Base-by-base conservation (phyloP, 2,113 vertebrate species). In the Callopanchax toddi region DNA sequence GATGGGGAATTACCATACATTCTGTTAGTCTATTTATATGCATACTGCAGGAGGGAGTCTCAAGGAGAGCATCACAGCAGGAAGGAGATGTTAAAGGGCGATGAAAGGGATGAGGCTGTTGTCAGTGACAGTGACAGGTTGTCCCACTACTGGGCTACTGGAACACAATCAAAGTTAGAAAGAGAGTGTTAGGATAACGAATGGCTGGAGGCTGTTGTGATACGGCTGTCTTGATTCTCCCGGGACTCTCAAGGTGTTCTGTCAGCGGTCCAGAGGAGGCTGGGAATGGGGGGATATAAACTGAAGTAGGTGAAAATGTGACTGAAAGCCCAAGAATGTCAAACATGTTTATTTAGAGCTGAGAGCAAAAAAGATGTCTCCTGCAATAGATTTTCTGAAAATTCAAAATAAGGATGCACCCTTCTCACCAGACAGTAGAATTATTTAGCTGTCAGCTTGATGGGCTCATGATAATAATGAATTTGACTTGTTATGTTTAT, bases 61-160 rank as follows among this genome's bases (percentile, higher is more conserved):
- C 10, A 48, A 63, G 63, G 54, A 56, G 61, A 18, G 1, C n/a
- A 11, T 34, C 18, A 13, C 16, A 1, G 13, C 4, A 3, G 55
- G 42, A 61, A 45, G 45, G 55, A 37, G 37, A 60, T 49, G 29
- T 39, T 50, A 68, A 58, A 50, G 51, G 67, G 67, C 9, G 0
- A 12, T 0, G n/a, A 56, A 61, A 67, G 21, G 51, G 48, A 76
- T 61, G 54, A 57, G 63, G 58, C 59, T 83, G 61, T 67, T 63
- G 26, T 52, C 46, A 67, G 64, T 66, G 66, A 76, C 46, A 60
- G 55, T 69, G 48, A 77, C 52, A 39, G 1, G 18, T 34, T 72
- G 60, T 74, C 71, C 59, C 58, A 72, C 51, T 76, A 61, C 69
- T 39, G 48, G 66, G 54, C 53, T 60, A 17, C 26, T 67, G 58